Evolutionary conservation across 1,140 invertebrate genomes (phyloP), one percentile per base, ranked within the genome.

Genomic region (Heterodera carotae): DNA sequence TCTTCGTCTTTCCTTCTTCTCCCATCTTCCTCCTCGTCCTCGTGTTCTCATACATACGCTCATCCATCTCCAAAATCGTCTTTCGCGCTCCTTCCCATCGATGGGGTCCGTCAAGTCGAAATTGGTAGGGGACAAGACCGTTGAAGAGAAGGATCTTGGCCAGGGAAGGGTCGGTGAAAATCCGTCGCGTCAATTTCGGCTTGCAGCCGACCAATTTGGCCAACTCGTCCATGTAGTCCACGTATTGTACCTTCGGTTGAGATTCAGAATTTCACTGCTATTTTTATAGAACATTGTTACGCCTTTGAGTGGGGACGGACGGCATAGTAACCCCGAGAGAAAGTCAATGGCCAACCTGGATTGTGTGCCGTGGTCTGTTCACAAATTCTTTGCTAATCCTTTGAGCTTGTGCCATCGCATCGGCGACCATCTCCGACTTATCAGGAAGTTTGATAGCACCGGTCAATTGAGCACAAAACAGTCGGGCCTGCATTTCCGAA

Each of bases 401-500:
- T 25, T 48, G 56, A 56, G 60, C 69, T 31, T 64, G 36, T 36
- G 27, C 34, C 4, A 31, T 22, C n/a, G 77, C 71, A 7, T 73
- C 67, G 1, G 31, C 64, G 25, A 74, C 39, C 81, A 82, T 82
- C 67, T 75, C 69, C 12, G n/a, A 33, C 29, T 29, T 25, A 6
- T 25, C 22, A 2, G 81, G 82, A 27, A 82, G 70, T 34, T 59
- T 34, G 22, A 60, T 74, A 8, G 62, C 56, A n/a, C 75, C 75
- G 18, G 64, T 76, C 15, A 83, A 83, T 66, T 62, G 70, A 18
- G 80, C 78, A 66, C 81, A 83, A 68, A 85, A 83, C 43, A 83
- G 27, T 7, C 82, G 48, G 15, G 83, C 85, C 82, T 91, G 90
- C 64, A 91, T 86, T 82, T 91, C 90, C n/a, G 89, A 88, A 34